Percentiles rank a stretch among this genome's conserved stretches.
These are phyloP conservation scores for Ommatoiulus sabulosus DNA, from an alignment of 2,888 invertebrate species.

Conservation along the genomic window DNA sequence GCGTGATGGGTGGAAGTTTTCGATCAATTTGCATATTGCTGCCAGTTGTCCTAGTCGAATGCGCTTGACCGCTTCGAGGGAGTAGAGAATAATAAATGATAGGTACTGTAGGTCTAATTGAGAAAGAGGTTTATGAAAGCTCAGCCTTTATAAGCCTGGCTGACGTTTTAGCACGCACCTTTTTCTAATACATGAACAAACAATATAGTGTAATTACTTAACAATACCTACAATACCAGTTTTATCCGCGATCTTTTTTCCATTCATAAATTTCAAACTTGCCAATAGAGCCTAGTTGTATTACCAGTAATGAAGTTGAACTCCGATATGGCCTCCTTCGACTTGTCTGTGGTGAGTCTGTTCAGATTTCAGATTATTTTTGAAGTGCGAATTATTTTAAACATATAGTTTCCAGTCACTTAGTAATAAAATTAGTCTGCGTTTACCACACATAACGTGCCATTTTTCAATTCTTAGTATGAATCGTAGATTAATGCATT, in stretches of 20 bases:
- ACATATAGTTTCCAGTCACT: too few species aligned
- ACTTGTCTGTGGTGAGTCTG: background rate
- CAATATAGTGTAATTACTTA: conserved; percentile 15
- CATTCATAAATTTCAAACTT: background rate
- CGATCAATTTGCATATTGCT: background rate
- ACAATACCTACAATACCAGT: conserved; percentile 25
- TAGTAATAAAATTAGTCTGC: too few species aligned
- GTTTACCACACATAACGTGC: too few species aligned
- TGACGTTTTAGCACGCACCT: background rate
- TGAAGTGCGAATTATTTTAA: too few species aligned
- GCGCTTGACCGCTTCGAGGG: background rate
- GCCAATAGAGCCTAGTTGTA: conserved; percentile 7
- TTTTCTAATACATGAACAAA: background rate
- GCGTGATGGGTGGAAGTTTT: background rate
- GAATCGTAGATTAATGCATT: too few species aligned
- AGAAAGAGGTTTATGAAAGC: background rate
- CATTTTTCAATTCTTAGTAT: too few species aligned
- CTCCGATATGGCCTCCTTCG: background rate
- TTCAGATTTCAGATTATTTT: too few species aligned
- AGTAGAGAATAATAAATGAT: background rate
- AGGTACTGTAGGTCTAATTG: background rate
- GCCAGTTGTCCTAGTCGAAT: background rate
- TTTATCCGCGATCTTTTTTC: background rate
- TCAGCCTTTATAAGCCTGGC: background rate
- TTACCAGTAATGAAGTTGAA: conserved; percentile 1